Percentiles rank a stretch among this genome's conserved stretches.
phyloP scores from a whole-genome alignment of 2,113 vertebrate genomes.

The Eubucco bourcierii region DNA sequence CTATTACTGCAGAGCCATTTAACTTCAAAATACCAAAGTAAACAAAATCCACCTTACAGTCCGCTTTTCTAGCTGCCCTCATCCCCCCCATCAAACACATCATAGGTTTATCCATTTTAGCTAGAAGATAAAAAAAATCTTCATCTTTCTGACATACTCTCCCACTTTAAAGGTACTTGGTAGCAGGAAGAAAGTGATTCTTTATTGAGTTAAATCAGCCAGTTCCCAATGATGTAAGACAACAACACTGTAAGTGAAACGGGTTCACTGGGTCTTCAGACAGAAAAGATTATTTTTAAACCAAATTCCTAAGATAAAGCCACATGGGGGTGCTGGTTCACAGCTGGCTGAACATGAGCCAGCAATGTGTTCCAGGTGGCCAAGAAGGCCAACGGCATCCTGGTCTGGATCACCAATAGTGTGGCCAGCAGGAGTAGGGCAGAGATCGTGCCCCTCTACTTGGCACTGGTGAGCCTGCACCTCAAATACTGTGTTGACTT shows the following conservation, averaged over 20 bases:
- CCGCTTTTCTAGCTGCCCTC: conserved; percentile 29
- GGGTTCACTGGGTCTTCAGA: neutral
- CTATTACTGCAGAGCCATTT: neutral
- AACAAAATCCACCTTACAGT: neutral
- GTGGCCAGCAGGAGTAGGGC: no score
- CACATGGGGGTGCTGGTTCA: neutral
- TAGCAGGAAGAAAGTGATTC: neutral
- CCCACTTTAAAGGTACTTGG: neutral
- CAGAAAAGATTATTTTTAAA: neutral
- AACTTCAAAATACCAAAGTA: neutral
- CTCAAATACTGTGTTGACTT: no score
- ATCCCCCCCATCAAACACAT: neutral
- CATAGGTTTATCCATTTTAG: conserved; percentile 66
- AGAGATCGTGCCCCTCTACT: no score
- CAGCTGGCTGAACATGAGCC: no score
- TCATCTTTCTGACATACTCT: conserved; percentile 5
- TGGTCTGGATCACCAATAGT: no score
- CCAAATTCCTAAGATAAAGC: neutral
- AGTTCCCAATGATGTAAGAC: neutral
- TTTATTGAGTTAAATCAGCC: neutral
- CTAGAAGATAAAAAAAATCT: conserved; percentile 53
- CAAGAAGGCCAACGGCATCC: no score
- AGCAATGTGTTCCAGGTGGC: no score
- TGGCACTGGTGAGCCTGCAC: no score
- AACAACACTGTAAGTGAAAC: neutral